A percentile compares a stretch with the other conserved stretches of the same genome.
These are phyloP conservation scores for Aphelenchoides bicaudatus DNA, from an alignment of 2,888 invertebrate species.

Conservation along the genomic window DNA sequence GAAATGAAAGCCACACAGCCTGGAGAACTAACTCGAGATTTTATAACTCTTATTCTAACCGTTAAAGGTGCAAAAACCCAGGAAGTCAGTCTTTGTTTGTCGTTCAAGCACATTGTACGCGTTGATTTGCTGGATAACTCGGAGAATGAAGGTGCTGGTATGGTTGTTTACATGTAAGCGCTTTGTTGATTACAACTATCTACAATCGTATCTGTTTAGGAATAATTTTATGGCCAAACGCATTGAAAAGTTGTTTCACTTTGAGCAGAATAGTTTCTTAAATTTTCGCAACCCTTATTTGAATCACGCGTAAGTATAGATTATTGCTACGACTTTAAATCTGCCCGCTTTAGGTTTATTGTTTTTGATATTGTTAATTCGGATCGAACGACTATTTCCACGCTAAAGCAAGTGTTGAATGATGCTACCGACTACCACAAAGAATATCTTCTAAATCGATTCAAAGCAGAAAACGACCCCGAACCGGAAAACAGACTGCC, in stretches of 20 bases:
- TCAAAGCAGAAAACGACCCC: conserved; percentile 22
- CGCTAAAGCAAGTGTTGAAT: conserved; percentile 14
- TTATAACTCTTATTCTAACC: neutral
- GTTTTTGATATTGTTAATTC: conserved; percentile 24
- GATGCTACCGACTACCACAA: conserved; percentile 19
- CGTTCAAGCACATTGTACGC: conserved; percentile 31
- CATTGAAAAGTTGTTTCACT: conserved; percentile 4
- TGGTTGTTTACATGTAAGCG: conserved; percentile 28
- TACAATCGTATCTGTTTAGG: too few species aligned
- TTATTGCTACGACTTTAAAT: conserved; percentile 8
- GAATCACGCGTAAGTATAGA: conserved; percentile 8
- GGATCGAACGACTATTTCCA: conserved; percentile 22
- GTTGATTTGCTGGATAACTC: conserved; percentile 32
- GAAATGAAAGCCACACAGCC: neutral
- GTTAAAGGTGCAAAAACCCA: neutral
- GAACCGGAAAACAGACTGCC: neutral
- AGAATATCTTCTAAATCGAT: conserved; percentile 21
- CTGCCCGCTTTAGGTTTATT: conserved; percentile 13
- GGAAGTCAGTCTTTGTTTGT: conserved; percentile 18
- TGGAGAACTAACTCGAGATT: neutral
- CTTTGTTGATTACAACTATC: too few species aligned
- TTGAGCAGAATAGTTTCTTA: neutral
- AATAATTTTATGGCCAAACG: conserved; percentile 29
- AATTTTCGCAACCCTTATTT: conserved; percentile 1
- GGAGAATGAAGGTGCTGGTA: conserved; percentile 30